Evolutionary conservation across 2,888 invertebrate genomes (phyloP), one percentile per base, ranked within the genome.

Genomic region (Erebia epiphron): DNA sequence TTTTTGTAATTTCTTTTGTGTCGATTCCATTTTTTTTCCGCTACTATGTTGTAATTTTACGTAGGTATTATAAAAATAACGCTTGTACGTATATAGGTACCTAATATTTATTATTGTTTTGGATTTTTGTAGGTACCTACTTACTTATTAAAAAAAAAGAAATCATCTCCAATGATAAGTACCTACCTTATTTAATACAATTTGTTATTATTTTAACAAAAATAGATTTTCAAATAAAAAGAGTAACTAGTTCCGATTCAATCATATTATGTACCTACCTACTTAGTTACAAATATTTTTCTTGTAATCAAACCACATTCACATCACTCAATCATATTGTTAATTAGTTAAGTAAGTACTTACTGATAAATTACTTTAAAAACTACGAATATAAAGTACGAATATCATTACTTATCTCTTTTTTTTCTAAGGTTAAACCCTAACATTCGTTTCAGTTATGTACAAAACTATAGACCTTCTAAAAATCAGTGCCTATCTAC

Each of bases 381-480:
- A 16, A 52, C n/a, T 16, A 16, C 14, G n/a, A 26, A 26, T 26
- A 26, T 26, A 26, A 26, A 26, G 26, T 10, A 11, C 46, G 46
- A 46, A 52, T n/a, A 5, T 52, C 14, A 52, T 52, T n/a, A n/a
- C 52, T n/a, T 52, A 52, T 52, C 35, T 35, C 35, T 35, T 7
- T 35, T n/a, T n/a, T n/a, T 54, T 54, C 8, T 54, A 54, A 35
- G 35, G 35, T 26, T 52, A 8, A 16, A 52, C 56, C 16, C 21
- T 18, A 21, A 21, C 21, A 13, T 54, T 54, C 16, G 26, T 26
- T 57, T 57, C 26, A 57, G 26, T 57, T 57, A 13, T 21, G 13
- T 57, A 57, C 26, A 57, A 26, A 57, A 57, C 26, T 52, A 52
- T 57, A 14, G 11, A 57, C 14, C 18, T 54, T 54, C 18, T 54